Evolutionary conservation across 2,797 vertebrate genomes (phyloP).

Genomic region (Adrianichthys oophorus): DNA sequence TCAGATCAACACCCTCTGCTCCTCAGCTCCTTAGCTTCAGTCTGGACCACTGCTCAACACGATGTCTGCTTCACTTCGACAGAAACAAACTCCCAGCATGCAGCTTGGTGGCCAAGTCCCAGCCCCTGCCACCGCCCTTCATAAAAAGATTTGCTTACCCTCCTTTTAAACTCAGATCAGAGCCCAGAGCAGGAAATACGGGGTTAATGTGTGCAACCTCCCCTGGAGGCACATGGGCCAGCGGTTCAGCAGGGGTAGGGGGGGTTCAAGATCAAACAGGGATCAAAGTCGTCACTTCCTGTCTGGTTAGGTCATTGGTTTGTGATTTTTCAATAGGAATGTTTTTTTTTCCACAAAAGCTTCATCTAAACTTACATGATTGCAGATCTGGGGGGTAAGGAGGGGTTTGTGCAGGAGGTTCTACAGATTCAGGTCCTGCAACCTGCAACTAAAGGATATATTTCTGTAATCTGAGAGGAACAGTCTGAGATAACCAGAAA

Average conservation of each 20-base stretch:
- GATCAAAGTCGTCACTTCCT: no score
- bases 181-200: slow-evolving; percentile 45
- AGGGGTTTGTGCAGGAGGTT: no score
- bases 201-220: slow-evolving; percentile 57
- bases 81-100: slow-evolving; percentile 39
- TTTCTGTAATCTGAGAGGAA: no score
- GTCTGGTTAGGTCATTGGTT: neutral
- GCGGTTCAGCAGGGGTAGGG: neutral
- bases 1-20: neutral
- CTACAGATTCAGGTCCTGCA: no score
- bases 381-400: no score
- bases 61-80: slow-evolving; percentile 11
- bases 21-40: slow-evolving; percentile 7
- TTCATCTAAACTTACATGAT: no score
- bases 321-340: neutral
- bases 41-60: slow-evolving; percentile 8
- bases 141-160: neutral
- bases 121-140: slow-evolving; percentile 24
- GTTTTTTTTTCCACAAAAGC: neutral
- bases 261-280: slow-evolving; percentile 45
- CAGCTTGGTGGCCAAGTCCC: slow-evolving; percentile 8
- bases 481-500: no score
- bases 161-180: slow-evolving; percentile 25
- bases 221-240: slow-evolving; percentile 30
- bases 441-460: no score